phyloP scores from a whole-genome alignment of 2,888 invertebrate genomes.

The Ctena decussata region DNA sequence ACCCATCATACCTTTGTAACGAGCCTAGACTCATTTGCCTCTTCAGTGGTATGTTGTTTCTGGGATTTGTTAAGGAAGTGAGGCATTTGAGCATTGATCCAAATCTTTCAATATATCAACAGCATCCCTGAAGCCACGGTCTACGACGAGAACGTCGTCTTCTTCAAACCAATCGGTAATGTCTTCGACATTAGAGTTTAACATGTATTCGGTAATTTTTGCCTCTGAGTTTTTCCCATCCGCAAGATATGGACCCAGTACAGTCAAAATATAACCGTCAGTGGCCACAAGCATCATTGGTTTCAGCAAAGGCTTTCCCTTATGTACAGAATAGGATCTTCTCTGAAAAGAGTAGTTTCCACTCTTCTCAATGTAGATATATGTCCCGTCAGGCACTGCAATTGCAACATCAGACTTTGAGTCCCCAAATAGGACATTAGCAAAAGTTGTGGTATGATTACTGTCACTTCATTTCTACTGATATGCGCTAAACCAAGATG shows the following conservation, averaged over 20 bases:
- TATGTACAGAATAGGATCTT: slow-evolving; percentile 44
- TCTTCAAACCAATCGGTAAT: slow-evolving; percentile 36
- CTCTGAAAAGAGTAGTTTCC: slow-evolving; percentile 53
- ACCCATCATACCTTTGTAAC: slow-evolving; percentile 44
- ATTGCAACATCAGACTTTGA: slow-evolving; percentile 25
- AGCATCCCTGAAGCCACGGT: slow-evolving; percentile 60
- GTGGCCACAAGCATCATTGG: slow-evolving; percentile 58
- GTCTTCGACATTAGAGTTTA: slow-evolving; percentile 42
- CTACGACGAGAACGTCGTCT: slow-evolving; percentile 51
- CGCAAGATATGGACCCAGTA: slow-evolving; percentile 55
- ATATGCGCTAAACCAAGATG: slow-evolving; percentile 39
- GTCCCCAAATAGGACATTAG: slow-evolving; percentile 37
- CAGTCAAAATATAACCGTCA: slow-evolving; percentile 48
- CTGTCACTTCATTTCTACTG: slow-evolving; percentile 39
- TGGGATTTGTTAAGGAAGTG: slow-evolving; percentile 42
- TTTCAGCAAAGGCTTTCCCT: slow-evolving; percentile 55
- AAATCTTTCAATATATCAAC: slow-evolving; percentile 39
- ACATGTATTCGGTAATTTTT: slow-evolving; percentile 55
- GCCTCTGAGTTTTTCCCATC: slow-evolving; percentile 55
- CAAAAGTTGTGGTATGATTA: slow-evolving; percentile 51
- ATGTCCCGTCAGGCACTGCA: slow-evolving; percentile 59
- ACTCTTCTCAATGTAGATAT: slow-evolving; percentile 55
- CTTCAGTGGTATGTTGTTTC: slow-evolving; percentile 46
- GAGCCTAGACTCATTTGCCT: slow-evolving; percentile 48
- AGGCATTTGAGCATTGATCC: slow-evolving; percentile 48